These are phyloP conservation scores for Drosophila obscura DNA, from an alignment of 1,140 invertebrate genomes.

Conservation along the genomic window DNA sequence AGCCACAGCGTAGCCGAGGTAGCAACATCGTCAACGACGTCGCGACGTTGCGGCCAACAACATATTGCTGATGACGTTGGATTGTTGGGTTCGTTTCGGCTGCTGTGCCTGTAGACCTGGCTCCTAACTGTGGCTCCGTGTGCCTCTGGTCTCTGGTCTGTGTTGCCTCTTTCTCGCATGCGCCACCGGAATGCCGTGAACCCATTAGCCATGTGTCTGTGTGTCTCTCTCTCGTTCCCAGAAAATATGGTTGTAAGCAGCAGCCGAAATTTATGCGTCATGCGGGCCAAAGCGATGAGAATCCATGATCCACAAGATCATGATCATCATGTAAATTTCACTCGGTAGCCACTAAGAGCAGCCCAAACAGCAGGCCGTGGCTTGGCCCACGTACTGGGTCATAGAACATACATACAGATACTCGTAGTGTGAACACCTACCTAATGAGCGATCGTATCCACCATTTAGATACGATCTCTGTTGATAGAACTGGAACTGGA, in stretches of 20 bases:
- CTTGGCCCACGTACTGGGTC: slow-evolving; percentile 31
- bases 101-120: slow-evolving; percentile 40
- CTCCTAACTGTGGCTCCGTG: slow-evolving; percentile 24
- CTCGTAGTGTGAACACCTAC: slow-evolving; percentile 39
- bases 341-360: slow-evolving; percentile 20
- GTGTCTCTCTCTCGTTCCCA: slow-evolving; percentile 36
- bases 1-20: slow-evolving; percentile 77
- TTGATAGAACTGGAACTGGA: slow-evolving; percentile 28
- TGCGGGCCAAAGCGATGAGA: slow-evolving; percentile 42
- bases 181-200: slow-evolving; percentile 81
- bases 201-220: slow-evolving; percentile 67
- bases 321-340: slow-evolving; percentile 57
- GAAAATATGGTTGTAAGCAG: slow-evolving; percentile 54
- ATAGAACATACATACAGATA: slow-evolving; percentile 9
- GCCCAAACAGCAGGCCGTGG: slow-evolving; percentile 21
- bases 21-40: slow-evolving; percentile 70
- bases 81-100: slow-evolving; percentile 22
- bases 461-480: slow-evolving; percentile 56
- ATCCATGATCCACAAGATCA: slow-evolving; percentile 36
- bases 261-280: slow-evolving; percentile 81
- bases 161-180: slow-evolving; percentile 52
- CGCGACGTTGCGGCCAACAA: slow-evolving; percentile 53
- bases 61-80: slow-evolving; percentile 74
- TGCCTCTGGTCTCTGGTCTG: not conserved
- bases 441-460: slow-evolving; percentile 28